Base-by-base conservation (phyloP, 2,113 vertebrate genomes). In the Laticauda laticaudata region DNA sequence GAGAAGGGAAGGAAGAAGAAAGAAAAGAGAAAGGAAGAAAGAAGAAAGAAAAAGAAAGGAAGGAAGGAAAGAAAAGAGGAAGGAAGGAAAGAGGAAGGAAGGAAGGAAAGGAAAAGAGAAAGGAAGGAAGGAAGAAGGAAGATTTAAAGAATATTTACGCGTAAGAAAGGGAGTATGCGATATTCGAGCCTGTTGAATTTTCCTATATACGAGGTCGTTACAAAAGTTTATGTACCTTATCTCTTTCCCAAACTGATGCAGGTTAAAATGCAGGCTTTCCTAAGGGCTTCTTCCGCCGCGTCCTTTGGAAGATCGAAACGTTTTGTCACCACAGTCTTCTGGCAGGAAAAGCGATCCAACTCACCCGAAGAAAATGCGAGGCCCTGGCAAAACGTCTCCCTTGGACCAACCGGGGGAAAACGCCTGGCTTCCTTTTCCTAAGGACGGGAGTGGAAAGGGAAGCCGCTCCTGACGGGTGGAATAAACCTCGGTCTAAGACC, bases 231-330 rank as follows among this genome's bases (percentile, higher is more conserved):
- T 81, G 48, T 88, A 15, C n/a, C 69, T 20, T 20, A 54, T 54
- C 14, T 53, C 10, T 53, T 15, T n/a, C 11, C 15, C 57, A 48
- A 20, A 26, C 4, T 3, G 57, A 20, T 1, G 3, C 4, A 34
- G 23, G n/a, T 45, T 57, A 20, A 48, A 34, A 7, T 3, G 53
- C 53, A 5, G 64, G 69, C 64, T 48, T 92, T 29, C 10, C 14
- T 55, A 24, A 15, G 29, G 8, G 55, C 56, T 53, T 3, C 56
- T 81, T 87, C 3, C 39, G 34, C 2, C 11, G 18, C 1, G 2
- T 93, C 93, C 85, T 94, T 94, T 93, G 43, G 1, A 55, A 12
- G 57, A 43, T 6, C 51, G 69, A n/a, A 56, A 34, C 23, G 34
- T 24, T 53, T 23, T 23, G 18, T n/a, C 29, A 1, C n/a, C 4